Evolutionary conservation across 2,797 vertebrate species (phyloP), one percentile per base, ranked within the genome.

Genomic region (Cichlasoma orientale): DNA sequence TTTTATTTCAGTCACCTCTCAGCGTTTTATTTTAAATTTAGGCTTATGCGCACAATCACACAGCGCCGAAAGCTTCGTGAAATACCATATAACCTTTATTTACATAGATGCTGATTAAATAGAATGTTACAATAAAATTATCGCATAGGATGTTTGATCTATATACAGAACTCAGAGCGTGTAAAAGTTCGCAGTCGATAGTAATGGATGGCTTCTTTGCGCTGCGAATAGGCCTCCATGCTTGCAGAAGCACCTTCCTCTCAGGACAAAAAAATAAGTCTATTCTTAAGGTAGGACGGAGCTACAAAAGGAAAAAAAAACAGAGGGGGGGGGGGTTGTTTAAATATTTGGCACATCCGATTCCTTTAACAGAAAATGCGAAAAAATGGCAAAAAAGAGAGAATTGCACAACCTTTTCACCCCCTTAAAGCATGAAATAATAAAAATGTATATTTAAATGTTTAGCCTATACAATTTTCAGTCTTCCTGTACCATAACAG

Each of bases 71-170:
- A 82, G 89, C 91, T 82, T 84, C 75, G 89, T 95, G 90, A 95
- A 96, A 95, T 96, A 94, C 92, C 93, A 95, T 95, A 95, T 92
- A 94, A 93, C 93, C 93, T 96, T 96, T 96, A 96, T 96, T 96
- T 96, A 96, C 95, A 96, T 95, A 94, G 93, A 94, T 95, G 94
- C 92, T 89, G 95, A 96, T 96, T 96, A 96, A 96, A 96, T 96
- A 96, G 93, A 95, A 95, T 94, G 95, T 94, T 96, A 96, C 95
- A 96, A 95, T 96, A 95, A 95, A 94, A 93, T 94, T 90, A 93
- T 92, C 89, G 92, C 87, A 92, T 92, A 92, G 81, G 92, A 93
- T 92, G 94, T 91, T 93, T 87, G 91, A 92, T 94, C 91, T 95
- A 95, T 96, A 82, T 95, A 95, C 95, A 96, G 85, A 92, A 89